Evolutionary conservation across 37 sponge, comb jelly and placozoan species (phyloP), one percentile per base, ranked within the genome.

Genomic region (Eunapius fragilis): DNA sequence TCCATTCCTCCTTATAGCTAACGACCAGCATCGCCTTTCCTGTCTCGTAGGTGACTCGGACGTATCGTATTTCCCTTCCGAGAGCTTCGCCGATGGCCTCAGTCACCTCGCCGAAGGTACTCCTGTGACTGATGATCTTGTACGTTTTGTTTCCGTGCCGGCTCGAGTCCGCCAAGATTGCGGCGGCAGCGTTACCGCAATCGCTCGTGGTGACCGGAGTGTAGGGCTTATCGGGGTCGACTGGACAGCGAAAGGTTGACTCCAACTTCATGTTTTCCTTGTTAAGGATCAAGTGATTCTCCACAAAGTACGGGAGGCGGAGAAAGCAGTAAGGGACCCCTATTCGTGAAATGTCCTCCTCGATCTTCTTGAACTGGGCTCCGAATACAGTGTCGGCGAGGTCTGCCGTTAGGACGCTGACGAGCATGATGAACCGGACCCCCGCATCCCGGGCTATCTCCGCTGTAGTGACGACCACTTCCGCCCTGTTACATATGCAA

Each of bases 281-380:
- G 75, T 41, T 67, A 25, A 81, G 72, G 25, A 32, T 75, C 74
- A 28, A 82, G 58, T 71, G 33, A 49, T 82, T 89, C 2, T 89
- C 90, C 25, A 86, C n/a, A 38, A 93, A 93, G 68, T 47, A 2
- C 24, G 93, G 90, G 10, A 93, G 93, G 24, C 93, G 90, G n/a
- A 93, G 75, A 69, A 89, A 41, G 17, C 70, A 71, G 70, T 89
- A 86, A 10, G 90, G 70, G 12, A 93, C 67, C 25, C 87, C 90
- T 25, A 93, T 71, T 48, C 75, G 36, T 0, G 77, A 23, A 35
- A 93, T 28, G 9, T 32, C 37, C n/a, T 10, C 32, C 69, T 93
- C 93, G 25, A 89, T 77, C 68, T 83, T 31, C 28, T 50, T 75
- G 70, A 78, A 82, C 70, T 86, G 83, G 22, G 34, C 36, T 13